Conservation (phyloP, 2,113 vertebrate species). For the Malurus cyaneus region DNA sequence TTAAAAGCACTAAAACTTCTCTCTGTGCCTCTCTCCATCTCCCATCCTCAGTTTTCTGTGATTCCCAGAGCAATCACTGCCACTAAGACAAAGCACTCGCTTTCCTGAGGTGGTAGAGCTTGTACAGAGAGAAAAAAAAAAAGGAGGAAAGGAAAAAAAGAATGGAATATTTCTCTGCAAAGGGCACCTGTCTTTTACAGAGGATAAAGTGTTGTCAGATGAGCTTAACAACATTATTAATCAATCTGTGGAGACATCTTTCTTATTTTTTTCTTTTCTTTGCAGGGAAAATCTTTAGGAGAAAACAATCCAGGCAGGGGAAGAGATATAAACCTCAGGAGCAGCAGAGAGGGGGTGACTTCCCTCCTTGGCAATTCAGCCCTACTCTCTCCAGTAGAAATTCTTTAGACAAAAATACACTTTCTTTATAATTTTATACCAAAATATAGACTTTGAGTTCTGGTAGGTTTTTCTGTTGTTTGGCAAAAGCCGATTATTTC, state of each 20-base stretch:
- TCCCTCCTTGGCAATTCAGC: neutral
- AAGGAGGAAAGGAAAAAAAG: neutral
- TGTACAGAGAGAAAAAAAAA: neutral
- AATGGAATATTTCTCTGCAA: slow-evolving; percentile 6
- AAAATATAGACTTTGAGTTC: neutral
- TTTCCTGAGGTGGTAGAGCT: neutral
- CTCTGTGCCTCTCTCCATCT: neutral
- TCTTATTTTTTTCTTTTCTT: neutral
- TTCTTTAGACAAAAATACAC: neutral
- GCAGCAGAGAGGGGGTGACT: neutral
- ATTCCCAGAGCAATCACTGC: slow-evolving; percentile 4
- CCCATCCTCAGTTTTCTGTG: neutral
- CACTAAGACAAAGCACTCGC: slow-evolving; percentile 13
- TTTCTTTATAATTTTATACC: neutral
- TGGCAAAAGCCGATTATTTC: neutral
- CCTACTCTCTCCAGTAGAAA: neutral
- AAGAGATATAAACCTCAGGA: neutral
- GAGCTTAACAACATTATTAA: slow-evolving; percentile 18
- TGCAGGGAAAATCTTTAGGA: neutral
- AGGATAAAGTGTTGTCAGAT: slow-evolving; percentile 9
- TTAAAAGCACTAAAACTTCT: neutral
- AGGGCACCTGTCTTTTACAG: slow-evolving; percentile 49
- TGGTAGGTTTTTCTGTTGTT: neutral
- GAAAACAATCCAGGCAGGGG: neutral
- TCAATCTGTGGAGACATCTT: neutral